A percentile compares a stretch with the other conserved stretches of the same genome.
Evolutionary conservation across 2,113 vertebrate species (phyloP).

Genomic region (Physeter macrocephalus): DNA sequence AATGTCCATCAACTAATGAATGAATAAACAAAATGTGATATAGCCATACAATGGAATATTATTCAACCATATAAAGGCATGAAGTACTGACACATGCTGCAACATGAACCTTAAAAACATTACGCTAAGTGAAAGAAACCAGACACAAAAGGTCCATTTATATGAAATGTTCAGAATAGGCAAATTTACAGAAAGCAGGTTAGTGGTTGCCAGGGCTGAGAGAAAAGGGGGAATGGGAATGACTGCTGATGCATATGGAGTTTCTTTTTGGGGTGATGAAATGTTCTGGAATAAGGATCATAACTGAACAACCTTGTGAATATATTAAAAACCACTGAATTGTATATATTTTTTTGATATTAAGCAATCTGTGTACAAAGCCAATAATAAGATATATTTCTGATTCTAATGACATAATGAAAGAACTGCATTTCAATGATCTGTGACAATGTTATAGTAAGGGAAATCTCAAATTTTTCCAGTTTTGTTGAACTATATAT

Average conservation of each 20-base stretch:
- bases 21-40: not conserved
- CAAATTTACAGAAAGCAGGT: not conserved
- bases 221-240: not conserved
- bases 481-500: not conserved
- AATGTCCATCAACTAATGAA: not conserved
- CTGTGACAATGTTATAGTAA: not conserved
- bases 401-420: not conserved
- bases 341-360: not conserved
- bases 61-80: not conserved
- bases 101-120: not conserved
- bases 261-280: not conserved
- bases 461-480: not conserved
- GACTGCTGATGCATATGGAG: not conserved
- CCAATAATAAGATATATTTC: not conserved
- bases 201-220: not conserved
- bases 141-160: not conserved
- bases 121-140: not conserved
- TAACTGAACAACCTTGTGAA: not conserved
- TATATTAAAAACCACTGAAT: not conserved
- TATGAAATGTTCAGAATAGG: not conserved
- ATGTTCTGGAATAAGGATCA: not conserved
- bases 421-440: not conserved
- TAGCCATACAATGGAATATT: not conserved
- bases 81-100: not conserved
- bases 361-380: not conserved